Percentiles rank a stretch among this genome's conserved stretches.
Evolutionary conservation across 1,140 invertebrate genomes (phyloP).

Genomic region (Leptopilina clavipes): DNA sequence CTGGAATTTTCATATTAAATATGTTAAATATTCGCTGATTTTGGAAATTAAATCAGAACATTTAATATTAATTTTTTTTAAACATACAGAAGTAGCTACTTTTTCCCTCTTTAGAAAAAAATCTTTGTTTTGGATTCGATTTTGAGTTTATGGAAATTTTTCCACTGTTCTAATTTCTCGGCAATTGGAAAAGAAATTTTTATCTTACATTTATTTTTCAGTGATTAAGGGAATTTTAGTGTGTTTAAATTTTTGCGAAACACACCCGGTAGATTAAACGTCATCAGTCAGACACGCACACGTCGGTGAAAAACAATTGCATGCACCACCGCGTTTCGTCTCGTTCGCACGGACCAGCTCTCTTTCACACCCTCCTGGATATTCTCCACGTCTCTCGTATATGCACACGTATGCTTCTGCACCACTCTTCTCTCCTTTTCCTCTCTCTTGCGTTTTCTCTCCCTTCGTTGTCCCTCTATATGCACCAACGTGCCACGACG

Average conservation of each 20-base stretch:
- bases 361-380: constrained; percentile 65
- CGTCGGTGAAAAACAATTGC: constrained; percentile 62
- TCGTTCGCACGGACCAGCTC: constrained; percentile 57
- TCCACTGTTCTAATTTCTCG: too few relatives aligned
- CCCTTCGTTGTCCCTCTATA: constrained; percentile 38
- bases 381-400: constrained; percentile 49
- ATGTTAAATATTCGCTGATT: too few relatives aligned
- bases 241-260: constrained; percentile 2
- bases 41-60: too few relatives aligned
- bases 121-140: too few relatives aligned
- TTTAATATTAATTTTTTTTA: too few relatives aligned
- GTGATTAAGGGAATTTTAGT: background rate
- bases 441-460: constrained; percentile 35
- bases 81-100: too few relatives aligned
- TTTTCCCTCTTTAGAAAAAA: too few relatives aligned
- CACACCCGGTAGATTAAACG: constrained; percentile 37
- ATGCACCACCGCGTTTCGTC: constrained; percentile 56
- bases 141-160: too few relatives aligned
- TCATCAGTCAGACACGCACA: constrained; percentile 43
- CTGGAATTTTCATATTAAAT: too few relatives aligned
- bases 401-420: constrained; percentile 51
- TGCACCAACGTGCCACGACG: constrained; percentile 36
- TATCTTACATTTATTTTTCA: too few relatives aligned
- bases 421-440: constrained; percentile 39
- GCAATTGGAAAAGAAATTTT: too few relatives aligned